Conservation (phyloP, 2,113 vertebrate species). For the Platichthys flesus region DNA sequence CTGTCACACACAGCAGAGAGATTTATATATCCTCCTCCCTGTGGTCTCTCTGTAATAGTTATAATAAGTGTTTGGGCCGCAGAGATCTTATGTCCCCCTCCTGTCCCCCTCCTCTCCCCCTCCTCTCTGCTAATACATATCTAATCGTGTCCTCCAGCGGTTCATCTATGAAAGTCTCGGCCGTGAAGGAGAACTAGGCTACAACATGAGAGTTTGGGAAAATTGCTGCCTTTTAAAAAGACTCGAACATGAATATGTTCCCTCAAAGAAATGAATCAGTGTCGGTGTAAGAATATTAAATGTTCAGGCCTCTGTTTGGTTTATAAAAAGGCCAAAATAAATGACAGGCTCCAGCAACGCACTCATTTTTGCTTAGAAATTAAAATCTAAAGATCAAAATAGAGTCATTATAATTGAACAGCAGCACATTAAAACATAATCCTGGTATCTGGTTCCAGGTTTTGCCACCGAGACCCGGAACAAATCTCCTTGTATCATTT, state of each 20-base stretch:
- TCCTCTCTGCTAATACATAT: conserved; percentile 90
- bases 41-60: conserved; percentile 68
- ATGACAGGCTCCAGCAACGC: not conserved
- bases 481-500: conserved; percentile 63
- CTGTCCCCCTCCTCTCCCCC: conserved; percentile 68
- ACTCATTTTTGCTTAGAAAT: conserved; percentile 2
- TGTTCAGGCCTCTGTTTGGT: not conserved
- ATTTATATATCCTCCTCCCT: conserved; percentile 64
- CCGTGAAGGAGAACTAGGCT: conserved; percentile 42
- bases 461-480: conserved; percentile 52
- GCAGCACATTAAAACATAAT: conserved; percentile 41
- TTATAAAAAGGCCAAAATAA: not conserved
- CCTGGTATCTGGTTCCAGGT: conserved; percentile 40
- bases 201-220: conserved; percentile 47
- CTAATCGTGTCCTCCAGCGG: conserved; percentile 89
- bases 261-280: not conserved
- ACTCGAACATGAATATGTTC: conserved; percentile 3
- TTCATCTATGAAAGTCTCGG: conserved; percentile 67
- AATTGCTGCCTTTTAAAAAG: conserved; percentile 8
- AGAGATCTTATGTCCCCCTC: conserved; percentile 79
- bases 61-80: conserved; percentile 83
- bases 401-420: not conserved
- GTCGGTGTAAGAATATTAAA: not conserved
- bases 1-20: conserved; percentile 57
- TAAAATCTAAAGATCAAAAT: not conserved